Base-by-base conservation (phyloP, 2,113 vertebrate species). In the Irena cyanogastra region DNA sequence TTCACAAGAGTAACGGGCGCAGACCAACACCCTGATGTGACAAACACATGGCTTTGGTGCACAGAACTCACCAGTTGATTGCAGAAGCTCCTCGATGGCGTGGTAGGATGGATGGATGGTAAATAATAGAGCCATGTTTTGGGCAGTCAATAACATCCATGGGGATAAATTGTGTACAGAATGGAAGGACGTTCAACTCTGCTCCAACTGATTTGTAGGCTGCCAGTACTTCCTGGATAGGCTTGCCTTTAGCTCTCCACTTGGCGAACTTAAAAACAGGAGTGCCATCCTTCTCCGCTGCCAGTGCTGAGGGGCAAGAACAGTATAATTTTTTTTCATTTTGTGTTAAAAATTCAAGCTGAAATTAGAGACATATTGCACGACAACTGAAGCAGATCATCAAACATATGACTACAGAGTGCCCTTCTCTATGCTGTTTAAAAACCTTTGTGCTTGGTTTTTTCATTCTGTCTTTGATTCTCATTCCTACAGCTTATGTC, bases 111-210 rank as follows among this genome's bases (percentile, higher is more conserved):
- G 99, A 99, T 1, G 99, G 99, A 90, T 99, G 99, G 94, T 99
- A 99, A 95, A 99, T 98, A 97, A 99, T 99, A 81, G 99, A 99
- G 57, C 99, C 99, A 4, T 99, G 98, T 93, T 97, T 98, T 31
- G 99, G 99, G 71, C 97, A 60, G 44, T 99, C 98, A 69, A 99
- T 99, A 65, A 99, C 94, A 65, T 99, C 99, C 99, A 99, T 99
- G 75, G 99, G 99, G 95, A 99, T 99, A 95, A 99, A 99, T 97
- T 99, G 99, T 7, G 99, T 99, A 96, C 99, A 99, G 98, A 99
- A 99, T 1, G 99, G 99, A 96, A 99, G 98, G 93, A 99, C 99
- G 10, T 99, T 99, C n/a, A 99, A 98, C 88, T 99, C 98, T 1
- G 99, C 99, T 26, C 98, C 99, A 79, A 99, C 98, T 0, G 99